A percentile compares a stretch with the other conserved stretches of the same genome.
phyloP scores from a whole-genome alignment of 2,797 vertebrate genomes.

The Pangasius larnaudii region DNA sequence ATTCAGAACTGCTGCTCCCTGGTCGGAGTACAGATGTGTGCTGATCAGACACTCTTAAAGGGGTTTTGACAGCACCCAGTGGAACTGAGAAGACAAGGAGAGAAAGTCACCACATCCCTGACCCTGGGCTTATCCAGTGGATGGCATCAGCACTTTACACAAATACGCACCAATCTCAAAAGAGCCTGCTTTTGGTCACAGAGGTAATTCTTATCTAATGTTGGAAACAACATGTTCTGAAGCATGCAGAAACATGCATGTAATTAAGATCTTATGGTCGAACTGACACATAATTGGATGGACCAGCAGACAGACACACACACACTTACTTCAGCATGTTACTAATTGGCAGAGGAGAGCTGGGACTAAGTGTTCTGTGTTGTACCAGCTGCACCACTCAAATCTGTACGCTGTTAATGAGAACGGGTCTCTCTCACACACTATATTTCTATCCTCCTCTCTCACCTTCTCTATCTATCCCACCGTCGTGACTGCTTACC shows the following conservation, averaged over 20 bases:
- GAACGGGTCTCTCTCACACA: slow-evolving; percentile 29
- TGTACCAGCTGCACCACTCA: slow-evolving; percentile 53
- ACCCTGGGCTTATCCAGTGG: slow-evolving; percentile 15
- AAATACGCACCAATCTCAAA: neutral
- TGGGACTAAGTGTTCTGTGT: slow-evolving; percentile 52
- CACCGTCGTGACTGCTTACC: slow-evolving; percentile 23
- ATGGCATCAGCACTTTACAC: slow-evolving; percentile 43
- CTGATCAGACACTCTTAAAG: slow-evolving; percentile 59
- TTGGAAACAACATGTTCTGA: neutral
- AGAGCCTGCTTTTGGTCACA: neutral
- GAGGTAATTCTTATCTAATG: neutral
- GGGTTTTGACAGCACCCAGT: slow-evolving; percentile 55
- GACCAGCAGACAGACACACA: slow-evolving; percentile 33
- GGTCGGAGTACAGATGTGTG: slow-evolving; percentile 57
- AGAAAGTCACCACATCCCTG: slow-evolving; percentile 29
- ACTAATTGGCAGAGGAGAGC: slow-evolving; percentile 50
- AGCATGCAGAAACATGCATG: slow-evolving; percentile 27
- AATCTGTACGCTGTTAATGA: slow-evolving; percentile 49
- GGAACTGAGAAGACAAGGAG: slow-evolving; percentile 47
- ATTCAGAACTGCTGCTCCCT: slow-evolving; percentile 55
- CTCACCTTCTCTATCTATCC: slow-evolving; percentile 31
- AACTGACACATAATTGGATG: slow-evolving; percentile 35
- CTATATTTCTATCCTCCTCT: slow-evolving; percentile 16
- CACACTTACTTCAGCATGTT: slow-evolving; percentile 46
- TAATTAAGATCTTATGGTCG: neutral